Base-by-base conservation (phyloP, 2,113 vertebrate species). In the Rhinogobius similis region DNA sequence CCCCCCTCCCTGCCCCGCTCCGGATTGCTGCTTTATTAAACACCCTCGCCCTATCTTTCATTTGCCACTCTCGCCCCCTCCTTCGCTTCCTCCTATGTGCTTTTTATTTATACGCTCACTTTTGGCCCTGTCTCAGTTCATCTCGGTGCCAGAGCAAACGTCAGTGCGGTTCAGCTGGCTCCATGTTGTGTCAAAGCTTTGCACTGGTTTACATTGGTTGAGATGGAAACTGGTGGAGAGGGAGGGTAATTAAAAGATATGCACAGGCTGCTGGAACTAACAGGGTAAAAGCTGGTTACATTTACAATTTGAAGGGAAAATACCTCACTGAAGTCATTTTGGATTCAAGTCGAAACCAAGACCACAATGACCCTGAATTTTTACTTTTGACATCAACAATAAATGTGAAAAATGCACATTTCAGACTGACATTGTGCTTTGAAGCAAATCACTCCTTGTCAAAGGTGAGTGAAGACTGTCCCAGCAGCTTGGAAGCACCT, bases 1-100 rank as follows among this genome's bases (percentile, higher is more conserved):
- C 87, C 87, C 82, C 79, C 53, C 56, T 77, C 81, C 73, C 24
- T 77, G 12, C 21, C 81, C 87, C 88, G 82, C 84, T 90, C 71
- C 77, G 83, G 82, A 89, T 85, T 83, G 83, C 83, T 87, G 78
- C 87, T 90, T 91, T 89, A 90, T 91, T 90, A 90, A 91, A 92
- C 81, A 88, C 85, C 86, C 82, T 83, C 85, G 78, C 82, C 79
- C 87, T 87, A 90, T 91, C 86, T 86, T 89, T 90, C 84, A 90
- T 91, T 90, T 82, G 88, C 84, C 82, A 64, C 81, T 82, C 83
- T 83, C 71, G 0, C 8, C 29, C 76, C 72, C 71, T 61, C 77
- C 78, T 0, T 75, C 72, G 18, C 29, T n/a, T n/a, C 27, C 27
- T 36, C 32, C 55, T 63, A 43, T 64, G 29, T 71, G 62, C 62